phyloP scores from a whole-genome alignment of 2,797 vertebrate species.

The Falco novaeseelandiae region DNA sequence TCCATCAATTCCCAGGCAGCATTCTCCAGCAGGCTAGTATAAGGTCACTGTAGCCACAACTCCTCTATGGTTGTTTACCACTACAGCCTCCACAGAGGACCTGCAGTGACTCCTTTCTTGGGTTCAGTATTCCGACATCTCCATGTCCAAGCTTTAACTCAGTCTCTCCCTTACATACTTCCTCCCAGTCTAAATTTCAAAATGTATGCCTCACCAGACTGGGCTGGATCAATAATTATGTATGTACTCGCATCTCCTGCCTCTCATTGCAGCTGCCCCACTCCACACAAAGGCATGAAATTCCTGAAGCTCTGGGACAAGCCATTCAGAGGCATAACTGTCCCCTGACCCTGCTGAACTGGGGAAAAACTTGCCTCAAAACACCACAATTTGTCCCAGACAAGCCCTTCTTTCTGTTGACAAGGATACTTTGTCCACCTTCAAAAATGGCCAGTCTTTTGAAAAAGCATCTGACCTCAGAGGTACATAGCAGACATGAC shows the following conservation, averaged over 20 bases:
- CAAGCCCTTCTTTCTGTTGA: neutral
- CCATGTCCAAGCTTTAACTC: neutral
- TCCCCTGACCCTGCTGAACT: neutral
- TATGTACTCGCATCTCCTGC: neutral
- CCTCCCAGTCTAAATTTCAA: neutral
- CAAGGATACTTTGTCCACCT: neutral
- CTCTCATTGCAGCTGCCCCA: neutral
- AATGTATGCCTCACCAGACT: neutral
- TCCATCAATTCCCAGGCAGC: neutral
- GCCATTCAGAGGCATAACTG: neutral
- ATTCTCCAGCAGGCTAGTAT: neutral
- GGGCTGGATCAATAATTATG: neutral
- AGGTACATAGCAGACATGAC: rapidly evolving
- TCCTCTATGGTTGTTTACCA: neutral
- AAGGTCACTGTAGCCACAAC: neutral
- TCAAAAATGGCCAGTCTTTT: neutral
- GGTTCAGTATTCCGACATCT: neutral
- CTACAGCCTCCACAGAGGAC: neutral
- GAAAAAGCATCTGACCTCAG: neutral
- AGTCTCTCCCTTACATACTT: neutral
- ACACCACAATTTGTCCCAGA: neutral
- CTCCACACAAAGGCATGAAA: neutral
- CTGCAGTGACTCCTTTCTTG: neutral
- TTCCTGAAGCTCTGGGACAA: neutral
- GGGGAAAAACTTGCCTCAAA: neutral